Percentiles rank a stretch among this genome's conserved stretches.
phyloP scores from a whole-genome alignment of 2,888 invertebrate genomes.

The Plagodis dolabraria region DNA sequence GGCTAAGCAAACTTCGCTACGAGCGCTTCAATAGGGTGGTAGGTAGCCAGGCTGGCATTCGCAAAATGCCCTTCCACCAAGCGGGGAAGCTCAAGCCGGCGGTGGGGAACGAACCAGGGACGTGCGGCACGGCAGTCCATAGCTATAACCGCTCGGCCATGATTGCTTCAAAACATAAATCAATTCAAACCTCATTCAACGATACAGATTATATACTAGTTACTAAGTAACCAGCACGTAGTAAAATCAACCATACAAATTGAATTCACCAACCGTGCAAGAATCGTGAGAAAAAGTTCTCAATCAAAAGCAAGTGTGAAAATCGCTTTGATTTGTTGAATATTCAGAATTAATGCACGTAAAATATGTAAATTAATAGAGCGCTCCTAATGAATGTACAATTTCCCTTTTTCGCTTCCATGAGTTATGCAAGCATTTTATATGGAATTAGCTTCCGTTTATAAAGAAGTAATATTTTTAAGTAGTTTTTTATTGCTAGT shows the following conservation, averaged over 20 bases:
- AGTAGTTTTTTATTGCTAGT: too few species aligned
- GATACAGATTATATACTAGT: not conserved
- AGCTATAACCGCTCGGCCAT: too few species aligned
- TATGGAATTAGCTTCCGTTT: slow-evolving; percentile 7
- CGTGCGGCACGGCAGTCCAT: too few species aligned
- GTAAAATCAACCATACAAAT: slow-evolving; percentile 18
- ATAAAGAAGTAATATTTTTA: too few species aligned
- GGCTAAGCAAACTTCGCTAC: too few species aligned
- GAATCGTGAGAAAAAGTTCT: slow-evolving; percentile 58
- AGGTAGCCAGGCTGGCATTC: too few species aligned
- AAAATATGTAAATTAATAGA: slow-evolving; percentile 27
- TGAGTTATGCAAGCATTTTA: slow-evolving; percentile 22
- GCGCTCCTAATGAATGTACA: slow-evolving; percentile 41
- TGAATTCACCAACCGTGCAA: slow-evolving; percentile 11
- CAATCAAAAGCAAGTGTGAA: slow-evolving; percentile 57
- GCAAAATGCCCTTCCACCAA: too few species aligned
- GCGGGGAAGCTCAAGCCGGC: too few species aligned
- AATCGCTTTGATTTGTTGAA: slow-evolving; percentile 55
- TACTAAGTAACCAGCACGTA: not conserved
- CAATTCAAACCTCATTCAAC: not conserved
- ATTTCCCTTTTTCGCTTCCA: slow-evolving; percentile 37
- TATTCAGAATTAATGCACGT: slow-evolving; percentile 54
- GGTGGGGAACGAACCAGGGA: too few species aligned
- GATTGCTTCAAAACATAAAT: too few species aligned
- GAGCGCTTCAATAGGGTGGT: too few species aligned